Evolutionary conservation across 2,888 invertebrate genomes (phyloP).

Genomic region (Drosophila helvetica): DNA sequence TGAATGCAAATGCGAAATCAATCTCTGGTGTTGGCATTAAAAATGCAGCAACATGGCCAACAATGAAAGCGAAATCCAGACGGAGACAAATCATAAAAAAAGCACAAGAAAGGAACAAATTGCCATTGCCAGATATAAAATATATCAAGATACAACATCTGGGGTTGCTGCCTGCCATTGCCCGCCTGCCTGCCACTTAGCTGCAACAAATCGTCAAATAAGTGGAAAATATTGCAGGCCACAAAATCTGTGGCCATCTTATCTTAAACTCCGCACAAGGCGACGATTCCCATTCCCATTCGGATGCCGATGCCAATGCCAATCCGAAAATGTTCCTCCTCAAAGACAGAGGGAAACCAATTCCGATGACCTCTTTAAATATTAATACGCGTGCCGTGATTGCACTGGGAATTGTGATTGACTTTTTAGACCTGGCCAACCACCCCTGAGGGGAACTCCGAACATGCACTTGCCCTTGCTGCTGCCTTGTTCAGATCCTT

Average conservation of each 20-base stretch:
- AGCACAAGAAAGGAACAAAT: not conserved
- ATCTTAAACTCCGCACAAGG: conserved; percentile 52
- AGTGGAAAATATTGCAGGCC: conserved; percentile 77
- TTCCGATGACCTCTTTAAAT: conserved; percentile 82
- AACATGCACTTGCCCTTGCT: conserved; percentile 35
- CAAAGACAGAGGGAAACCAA: conserved; percentile 58
- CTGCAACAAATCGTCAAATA: conserved; percentile 74
- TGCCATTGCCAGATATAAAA: conserved; percentile 67
- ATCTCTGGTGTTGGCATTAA: conserved; percentile 60
- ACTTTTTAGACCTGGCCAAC: conserved; percentile 74
- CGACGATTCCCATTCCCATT: no score
- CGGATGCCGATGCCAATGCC: not conserved
- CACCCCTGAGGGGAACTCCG: conserved; percentile 14
- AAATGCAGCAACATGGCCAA: conserved; percentile 55
- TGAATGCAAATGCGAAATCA: conserved; percentile 68
- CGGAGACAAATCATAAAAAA: conserved; percentile 66
- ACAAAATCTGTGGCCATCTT: conserved; percentile 64
- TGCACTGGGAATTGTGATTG: conserved; percentile 83
- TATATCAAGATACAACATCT: conserved; percentile 27
- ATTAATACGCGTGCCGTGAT: conserved; percentile 82
- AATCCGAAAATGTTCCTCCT: no score
- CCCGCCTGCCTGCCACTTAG: conserved; percentile 53
- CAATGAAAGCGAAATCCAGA: conserved; percentile 41
- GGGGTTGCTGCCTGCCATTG: conserved; percentile 14
- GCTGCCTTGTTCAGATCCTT: conserved; percentile 25